These are phyloP conservation scores for Chrysomela aeneicollis DNA, from an alignment of 2,888 invertebrate species.

Conservation along the genomic window DNA sequence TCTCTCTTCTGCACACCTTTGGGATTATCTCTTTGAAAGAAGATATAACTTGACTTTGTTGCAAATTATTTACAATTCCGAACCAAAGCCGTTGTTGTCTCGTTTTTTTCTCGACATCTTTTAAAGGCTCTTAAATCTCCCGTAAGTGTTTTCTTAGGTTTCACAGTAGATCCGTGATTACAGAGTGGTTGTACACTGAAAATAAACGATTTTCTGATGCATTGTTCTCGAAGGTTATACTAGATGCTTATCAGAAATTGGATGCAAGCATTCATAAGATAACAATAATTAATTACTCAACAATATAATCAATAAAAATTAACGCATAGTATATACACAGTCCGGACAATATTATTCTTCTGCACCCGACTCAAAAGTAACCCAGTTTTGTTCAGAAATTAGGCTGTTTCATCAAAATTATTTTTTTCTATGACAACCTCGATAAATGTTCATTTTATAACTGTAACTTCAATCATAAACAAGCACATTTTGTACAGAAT, in stretches of 20 bases:
- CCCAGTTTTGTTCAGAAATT: too few species aligned
- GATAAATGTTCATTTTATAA: too few species aligned
- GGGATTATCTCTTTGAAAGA: conserved; percentile 47
- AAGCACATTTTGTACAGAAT: too few species aligned
- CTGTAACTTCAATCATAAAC: too few species aligned
- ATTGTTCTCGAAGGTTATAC: conserved; percentile 4
- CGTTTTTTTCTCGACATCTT: neutral
- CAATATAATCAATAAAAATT: too few species aligned
- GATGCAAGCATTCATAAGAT: neutral
- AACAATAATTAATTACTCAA: neutral
- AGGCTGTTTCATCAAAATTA: too few species aligned
- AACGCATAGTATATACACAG: too few species aligned
- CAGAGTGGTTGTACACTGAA: conserved; percentile 6
- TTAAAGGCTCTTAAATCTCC: conserved; percentile 11
- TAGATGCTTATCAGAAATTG: conserved; percentile 1
- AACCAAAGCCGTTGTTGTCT: conserved; percentile 25
- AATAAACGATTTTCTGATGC: conserved; percentile 12
- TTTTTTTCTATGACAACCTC: too few species aligned
- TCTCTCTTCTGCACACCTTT: conserved; percentile 33
- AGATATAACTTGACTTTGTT: conserved; percentile 52
- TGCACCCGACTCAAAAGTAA: too few species aligned
- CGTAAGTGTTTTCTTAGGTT: conserved; percentile 18
- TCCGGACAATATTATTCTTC: too few species aligned
- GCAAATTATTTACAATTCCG: conserved; percentile 51
- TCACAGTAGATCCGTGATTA: conserved; percentile 4